A percentile compares a stretch with the other conserved stretches of the same genome.
Conservation (phyloP, 2,797 vertebrate species). For the Simalia tracyae region DNA sequence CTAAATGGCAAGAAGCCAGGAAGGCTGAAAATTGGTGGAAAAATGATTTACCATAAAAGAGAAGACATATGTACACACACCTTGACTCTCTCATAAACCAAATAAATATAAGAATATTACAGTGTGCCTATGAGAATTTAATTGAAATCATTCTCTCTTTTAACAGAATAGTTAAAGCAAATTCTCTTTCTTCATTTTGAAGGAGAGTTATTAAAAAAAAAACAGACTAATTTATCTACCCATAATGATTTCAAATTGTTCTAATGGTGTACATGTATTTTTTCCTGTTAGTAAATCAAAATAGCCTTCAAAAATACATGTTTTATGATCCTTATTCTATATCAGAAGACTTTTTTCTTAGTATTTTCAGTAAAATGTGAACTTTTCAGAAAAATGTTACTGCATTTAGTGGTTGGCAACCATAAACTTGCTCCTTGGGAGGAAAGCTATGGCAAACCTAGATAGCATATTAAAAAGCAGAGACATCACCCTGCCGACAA, state of each 20-base stretch:
- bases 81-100: background rate
- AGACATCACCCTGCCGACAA: too few species aligned
- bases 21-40: background rate
- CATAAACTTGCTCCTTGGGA: background rate
- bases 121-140: background rate
- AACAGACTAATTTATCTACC: too few species aligned
- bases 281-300: slow-evolving; percentile 6
- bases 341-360: background rate
- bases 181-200: background rate
- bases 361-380: slow-evolving; percentile 26
- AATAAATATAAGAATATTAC: background rate
- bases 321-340: slow-evolving; percentile 9
- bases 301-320: background rate
- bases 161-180: background rate
- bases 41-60: background rate
- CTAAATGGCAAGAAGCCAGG: background rate
- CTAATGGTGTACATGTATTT: slow-evolving; percentile 22
- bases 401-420: background rate
- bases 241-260: background rate
- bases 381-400: background rate
- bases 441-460: too few species aligned
- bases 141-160: background rate
- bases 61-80: background rate
- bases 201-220: background rate
- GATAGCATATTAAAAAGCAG: too few species aligned